Conservation (phyloP, 2,888 invertebrate species). For the Ischnus inquisitorius region DNA sequence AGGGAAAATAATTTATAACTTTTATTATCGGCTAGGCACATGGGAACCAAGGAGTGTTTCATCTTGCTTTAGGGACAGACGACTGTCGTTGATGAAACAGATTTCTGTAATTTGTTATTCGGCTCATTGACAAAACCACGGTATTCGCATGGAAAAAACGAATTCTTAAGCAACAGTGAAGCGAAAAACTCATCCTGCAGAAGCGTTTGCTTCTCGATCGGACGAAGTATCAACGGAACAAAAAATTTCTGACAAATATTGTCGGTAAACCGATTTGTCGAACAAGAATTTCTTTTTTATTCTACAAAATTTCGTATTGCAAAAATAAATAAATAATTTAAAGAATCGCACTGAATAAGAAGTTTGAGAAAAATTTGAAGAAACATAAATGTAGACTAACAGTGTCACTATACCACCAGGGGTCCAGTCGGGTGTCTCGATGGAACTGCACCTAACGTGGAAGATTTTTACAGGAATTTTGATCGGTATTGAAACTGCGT, state of each 20-base stretch:
- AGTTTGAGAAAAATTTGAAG: neutral
- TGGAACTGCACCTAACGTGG: constrained; percentile 57
- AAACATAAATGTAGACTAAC: constrained; percentile 61
- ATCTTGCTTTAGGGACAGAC: no score
- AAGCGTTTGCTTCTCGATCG: neutral
- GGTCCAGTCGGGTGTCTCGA: constrained; percentile 67
- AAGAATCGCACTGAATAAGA: no score
- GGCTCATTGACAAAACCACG: neutral
- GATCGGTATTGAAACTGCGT: neutral
- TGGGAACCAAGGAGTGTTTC: no score
- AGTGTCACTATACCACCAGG: constrained; percentile 65
- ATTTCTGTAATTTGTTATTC: neutral
- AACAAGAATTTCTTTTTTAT: neutral
- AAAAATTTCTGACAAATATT: neutral
- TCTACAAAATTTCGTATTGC: neutral
- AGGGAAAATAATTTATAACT: no score
- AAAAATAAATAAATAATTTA: neutral
- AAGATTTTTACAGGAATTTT: constrained; percentile 19
- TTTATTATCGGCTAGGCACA: no score
- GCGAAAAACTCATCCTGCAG: neutral
- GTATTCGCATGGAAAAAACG: neutral
- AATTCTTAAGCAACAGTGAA: neutral
- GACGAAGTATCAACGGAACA: neutral
- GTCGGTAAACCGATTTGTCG: neutral
- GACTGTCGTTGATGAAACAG: neutral